phyloP scores from a whole-genome alignment of 2,888 invertebrate species.

The Eupithecia exiguata region DNA sequence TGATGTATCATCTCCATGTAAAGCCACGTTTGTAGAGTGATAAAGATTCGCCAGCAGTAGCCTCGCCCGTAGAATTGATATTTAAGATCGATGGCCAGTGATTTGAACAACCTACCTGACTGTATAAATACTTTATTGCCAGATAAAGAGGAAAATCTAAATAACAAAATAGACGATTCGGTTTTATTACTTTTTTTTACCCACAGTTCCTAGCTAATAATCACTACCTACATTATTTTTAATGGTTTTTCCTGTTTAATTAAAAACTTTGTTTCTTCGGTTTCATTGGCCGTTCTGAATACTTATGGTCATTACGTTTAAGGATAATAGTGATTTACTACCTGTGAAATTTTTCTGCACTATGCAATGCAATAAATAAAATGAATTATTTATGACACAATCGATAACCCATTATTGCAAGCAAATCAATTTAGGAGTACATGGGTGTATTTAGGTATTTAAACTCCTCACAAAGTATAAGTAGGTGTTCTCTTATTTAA shows the following conservation, averaged over 20 bases:
- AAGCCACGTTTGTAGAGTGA: neutral
- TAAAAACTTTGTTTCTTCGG: neutral
- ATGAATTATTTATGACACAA: neutral
- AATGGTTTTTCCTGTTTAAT: neutral
- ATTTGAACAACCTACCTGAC: neutral
- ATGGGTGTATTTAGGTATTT: neutral
- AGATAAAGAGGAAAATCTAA: neutral
- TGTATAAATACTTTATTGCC: neutral
- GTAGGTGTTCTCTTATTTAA: neutral
- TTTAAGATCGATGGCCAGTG: neutral
- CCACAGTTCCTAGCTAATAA: neutral
- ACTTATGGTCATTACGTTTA: neutral
- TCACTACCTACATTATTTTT: neutral
- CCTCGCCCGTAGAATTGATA: neutral
- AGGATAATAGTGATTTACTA: neutral
- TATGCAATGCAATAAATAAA: neutral
- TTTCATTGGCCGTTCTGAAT: neutral
- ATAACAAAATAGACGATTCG: neutral
- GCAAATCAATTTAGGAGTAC: neutral
- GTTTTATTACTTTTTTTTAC: neutral
- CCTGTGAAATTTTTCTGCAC: neutral
- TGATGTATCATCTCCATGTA: neutral
- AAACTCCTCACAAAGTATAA: neutral
- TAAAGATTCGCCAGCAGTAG: neutral
- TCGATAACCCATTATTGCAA: neutral